Evolutionary conservation across 1,140 invertebrate species (phyloP).

Genomic region (Achroia grisella): DNA sequence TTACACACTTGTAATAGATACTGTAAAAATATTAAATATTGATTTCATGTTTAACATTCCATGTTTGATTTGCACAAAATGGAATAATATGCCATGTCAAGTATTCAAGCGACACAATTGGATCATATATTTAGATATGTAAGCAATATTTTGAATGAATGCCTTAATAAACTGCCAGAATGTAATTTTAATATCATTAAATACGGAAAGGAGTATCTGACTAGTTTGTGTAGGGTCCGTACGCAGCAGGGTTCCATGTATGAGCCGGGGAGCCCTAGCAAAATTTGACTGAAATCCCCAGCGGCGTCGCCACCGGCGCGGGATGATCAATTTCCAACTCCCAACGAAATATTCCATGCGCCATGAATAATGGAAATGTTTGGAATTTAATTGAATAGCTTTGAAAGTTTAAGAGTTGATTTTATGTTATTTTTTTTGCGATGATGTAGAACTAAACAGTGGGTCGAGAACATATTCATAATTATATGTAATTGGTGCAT

Average conservation of each 20-base stretch:
- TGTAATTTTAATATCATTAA: not conserved
- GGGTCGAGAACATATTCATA: too few relatives aligned
- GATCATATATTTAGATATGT: too few relatives aligned
- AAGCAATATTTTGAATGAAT: not conserved
- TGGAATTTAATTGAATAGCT: constrained; percentile 4
- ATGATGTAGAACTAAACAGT: not conserved
- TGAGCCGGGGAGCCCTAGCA: too few relatives aligned
- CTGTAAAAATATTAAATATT: too few relatives aligned
- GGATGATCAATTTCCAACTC: constrained; percentile 44
- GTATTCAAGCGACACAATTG: too few relatives aligned
- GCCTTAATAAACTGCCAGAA: not conserved
- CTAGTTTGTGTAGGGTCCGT: too few relatives aligned
- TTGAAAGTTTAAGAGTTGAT: not conserved
- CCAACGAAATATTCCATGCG: not conserved
- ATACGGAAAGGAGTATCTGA: too few relatives aligned
- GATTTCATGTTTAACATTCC: too few relatives aligned
- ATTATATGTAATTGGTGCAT: not conserved
- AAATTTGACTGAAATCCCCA: constrained; percentile 36
- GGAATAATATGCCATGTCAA: too few relatives aligned
- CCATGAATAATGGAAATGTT: constrained; percentile 12
- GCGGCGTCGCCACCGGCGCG: constrained; percentile 16
- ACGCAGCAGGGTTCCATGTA: too few relatives aligned
- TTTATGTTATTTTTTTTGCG: not conserved
- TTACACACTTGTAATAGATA: too few relatives aligned
- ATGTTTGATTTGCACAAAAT: too few relatives aligned